Conservation (phyloP, 2,113 vertebrate species). For the Esox niger region DNA sequence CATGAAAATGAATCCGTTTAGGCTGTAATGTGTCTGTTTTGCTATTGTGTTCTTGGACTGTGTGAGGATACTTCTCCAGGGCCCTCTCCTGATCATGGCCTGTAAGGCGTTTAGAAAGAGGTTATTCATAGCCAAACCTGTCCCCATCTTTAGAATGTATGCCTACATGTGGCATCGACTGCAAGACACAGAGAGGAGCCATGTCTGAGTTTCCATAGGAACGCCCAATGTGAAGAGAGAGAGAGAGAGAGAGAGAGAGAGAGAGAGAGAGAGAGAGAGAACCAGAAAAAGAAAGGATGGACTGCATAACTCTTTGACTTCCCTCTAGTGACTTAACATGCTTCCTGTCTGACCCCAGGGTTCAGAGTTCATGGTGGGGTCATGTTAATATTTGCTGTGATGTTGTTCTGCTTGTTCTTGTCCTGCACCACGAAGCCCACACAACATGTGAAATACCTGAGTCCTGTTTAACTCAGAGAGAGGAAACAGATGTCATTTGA, state of each 20-base stretch:
- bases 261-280: constrained; percentile 2
- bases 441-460: constrained; percentile 30
- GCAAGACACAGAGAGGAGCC: no score
- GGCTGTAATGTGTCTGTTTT: background rate
- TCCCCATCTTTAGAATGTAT: no score
- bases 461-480: constrained; percentile 36
- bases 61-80: no score
- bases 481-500: background rate
- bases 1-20: background rate
- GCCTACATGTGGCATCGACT: no score
- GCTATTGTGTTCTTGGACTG: background rate
- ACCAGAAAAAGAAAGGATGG: background rate
- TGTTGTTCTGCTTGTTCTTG: constrained; percentile 18
- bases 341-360: constrained; percentile 10
- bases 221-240: background rate
- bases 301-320: constrained; percentile 3
- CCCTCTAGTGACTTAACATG: constrained; percentile 8
- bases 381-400: constrained; percentile 12
- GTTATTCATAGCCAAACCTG: no score
- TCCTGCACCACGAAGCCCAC: constrained; percentile 1
- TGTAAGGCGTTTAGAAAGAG: no score
- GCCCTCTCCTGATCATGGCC: no score
- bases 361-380: constrained; percentile 19
- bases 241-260: background rate
- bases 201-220: background rate